A percentile compares a stretch with the other conserved stretches of the same genome.
Conservation (phyloP, 2,888 invertebrate genomes). For the Saturnia pavonia region DNA sequence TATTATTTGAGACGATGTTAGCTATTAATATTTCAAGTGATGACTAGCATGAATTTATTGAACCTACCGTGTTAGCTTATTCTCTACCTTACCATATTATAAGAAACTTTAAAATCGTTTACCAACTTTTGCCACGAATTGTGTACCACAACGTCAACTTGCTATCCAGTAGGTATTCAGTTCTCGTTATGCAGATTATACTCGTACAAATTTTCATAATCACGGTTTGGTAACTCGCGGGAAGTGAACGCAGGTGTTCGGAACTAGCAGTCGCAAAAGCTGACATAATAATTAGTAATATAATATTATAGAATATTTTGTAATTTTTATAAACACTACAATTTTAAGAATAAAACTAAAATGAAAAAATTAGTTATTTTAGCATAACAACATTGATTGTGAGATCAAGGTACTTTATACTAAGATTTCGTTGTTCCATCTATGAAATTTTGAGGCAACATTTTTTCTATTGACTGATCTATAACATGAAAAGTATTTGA, state of each 20-base stretch:
- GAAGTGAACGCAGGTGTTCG: conserved; percentile 40
- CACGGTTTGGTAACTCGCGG: conserved; percentile 33
- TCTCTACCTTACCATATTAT: neutral
- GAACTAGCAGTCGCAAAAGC: conserved; percentile 38
- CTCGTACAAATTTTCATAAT: conserved; percentile 42
- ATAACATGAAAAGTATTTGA: too few relatives aligned
- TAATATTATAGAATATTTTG: conserved; percentile 2
- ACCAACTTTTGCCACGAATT: neutral
- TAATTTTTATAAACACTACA: neutral
- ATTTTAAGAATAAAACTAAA: neutral
- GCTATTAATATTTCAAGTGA: neutral
- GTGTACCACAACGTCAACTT: conserved; percentile 11
- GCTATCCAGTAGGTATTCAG: conserved; percentile 15
- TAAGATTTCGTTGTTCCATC: too few relatives aligned
- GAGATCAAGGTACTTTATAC: too few relatives aligned
- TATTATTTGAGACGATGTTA: neutral
- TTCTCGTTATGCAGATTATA: conserved; percentile 34
- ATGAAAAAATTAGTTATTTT: too few relatives aligned
- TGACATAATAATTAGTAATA: conserved; percentile 30
- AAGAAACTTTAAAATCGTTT: conserved; percentile 6
- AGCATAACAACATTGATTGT: too few relatives aligned
- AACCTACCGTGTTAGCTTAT: neutral
- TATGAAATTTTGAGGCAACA: too few relatives aligned
- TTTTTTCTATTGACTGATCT: too few relatives aligned
- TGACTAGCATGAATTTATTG: neutral